A percentile compares a stretch with the other conserved stretches of the same genome.
Evolutionary conservation across 2,888 invertebrate genomes (phyloP).

Genomic region (Noctua janthina): DNA sequence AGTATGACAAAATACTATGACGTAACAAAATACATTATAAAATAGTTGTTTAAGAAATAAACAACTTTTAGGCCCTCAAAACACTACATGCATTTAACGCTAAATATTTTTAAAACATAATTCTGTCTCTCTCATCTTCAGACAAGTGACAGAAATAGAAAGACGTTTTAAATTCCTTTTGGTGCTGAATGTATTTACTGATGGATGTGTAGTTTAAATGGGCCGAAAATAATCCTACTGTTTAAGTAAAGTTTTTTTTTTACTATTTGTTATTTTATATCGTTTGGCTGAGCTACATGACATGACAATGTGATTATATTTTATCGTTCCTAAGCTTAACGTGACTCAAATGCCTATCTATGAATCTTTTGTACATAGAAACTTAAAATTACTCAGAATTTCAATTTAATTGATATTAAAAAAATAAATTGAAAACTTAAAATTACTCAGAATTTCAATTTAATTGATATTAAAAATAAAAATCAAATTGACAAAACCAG

Average conservation of each 20-base stretch:
- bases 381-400: constrained; percentile 59
- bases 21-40: constrained; percentile 30
- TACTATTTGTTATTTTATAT: constrained; percentile 31
- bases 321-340: constrained; percentile 66
- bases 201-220: neutral
- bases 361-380: constrained; percentile 66
- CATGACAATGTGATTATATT: constrained; percentile 68
- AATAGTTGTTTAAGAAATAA: constrained; percentile 12
- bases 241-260: constrained; percentile 14
- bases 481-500: constrained; percentile 65
- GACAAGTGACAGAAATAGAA: neutral
- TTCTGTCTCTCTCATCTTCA: neutral
- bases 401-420: constrained; percentile 60
- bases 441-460: constrained; percentile 64
- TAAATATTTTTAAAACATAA: neutral
- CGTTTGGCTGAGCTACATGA: constrained; percentile 53
- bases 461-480: constrained; percentile 48
- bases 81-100: neutral
- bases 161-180: neutral
- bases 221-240: neutral
- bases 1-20: constrained; percentile 12
- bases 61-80: neutral
- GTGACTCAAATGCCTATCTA: constrained; percentile 53
- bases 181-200: neutral
- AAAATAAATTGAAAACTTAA: constrained; percentile 13